Conservation (phyloP, 2,888 invertebrate species). For the Fissipunctia ypsillon region DNA sequence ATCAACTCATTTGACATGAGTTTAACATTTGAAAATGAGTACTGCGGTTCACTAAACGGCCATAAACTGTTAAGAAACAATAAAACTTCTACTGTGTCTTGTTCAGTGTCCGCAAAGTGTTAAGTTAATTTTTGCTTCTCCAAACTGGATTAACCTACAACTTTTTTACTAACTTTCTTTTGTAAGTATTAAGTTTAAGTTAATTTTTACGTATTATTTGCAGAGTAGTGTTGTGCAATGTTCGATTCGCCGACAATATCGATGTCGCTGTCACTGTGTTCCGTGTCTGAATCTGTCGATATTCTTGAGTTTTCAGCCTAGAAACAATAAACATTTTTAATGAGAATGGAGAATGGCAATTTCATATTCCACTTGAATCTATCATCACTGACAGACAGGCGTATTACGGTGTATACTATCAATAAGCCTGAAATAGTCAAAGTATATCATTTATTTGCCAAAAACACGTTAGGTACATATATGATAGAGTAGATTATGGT, state of each 20-base stretch:
- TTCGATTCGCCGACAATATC: slow-evolving; percentile 91
- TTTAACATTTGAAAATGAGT: background rate
- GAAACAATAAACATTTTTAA: slow-evolving; percentile 33
- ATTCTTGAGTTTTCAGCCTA: slow-evolving; percentile 81
- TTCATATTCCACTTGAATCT: background rate
- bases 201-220: slow-evolving; percentile 74
- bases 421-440: background rate
- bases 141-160: background rate
- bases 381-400: background rate
- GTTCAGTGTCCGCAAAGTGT: too few relatives aligned
- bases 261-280: slow-evolving; percentile 91
- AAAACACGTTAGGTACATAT: background rate
- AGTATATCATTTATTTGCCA: background rate
- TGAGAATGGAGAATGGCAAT: background rate
- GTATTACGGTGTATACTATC: background rate
- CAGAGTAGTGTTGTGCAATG: slow-evolving; percentile 80
- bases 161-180: background rate
- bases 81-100: too few relatives aligned
- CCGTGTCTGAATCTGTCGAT: slow-evolving; percentile 89
- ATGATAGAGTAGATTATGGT: too few relatives aligned
- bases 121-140: background rate
- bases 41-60: too few relatives aligned
- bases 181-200: background rate
- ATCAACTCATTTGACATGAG: background rate
- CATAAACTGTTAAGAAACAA: too few relatives aligned